Conservation (phyloP, 2,888 invertebrate species). For the Drosophila formosana region DNA sequence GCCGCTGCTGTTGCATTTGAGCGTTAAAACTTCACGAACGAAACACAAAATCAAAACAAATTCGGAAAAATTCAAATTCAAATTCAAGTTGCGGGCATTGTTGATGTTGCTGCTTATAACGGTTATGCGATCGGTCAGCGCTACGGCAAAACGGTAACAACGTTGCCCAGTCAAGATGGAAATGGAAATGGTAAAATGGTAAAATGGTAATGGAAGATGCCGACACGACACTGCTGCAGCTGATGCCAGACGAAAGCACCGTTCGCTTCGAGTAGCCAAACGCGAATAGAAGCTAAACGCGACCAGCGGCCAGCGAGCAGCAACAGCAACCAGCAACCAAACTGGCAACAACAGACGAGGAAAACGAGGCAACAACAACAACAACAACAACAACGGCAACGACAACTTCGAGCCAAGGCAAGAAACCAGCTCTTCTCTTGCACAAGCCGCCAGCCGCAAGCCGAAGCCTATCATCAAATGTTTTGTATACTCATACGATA, state of each 20-base stretch:
- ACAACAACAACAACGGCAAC: conserved; percentile 14
- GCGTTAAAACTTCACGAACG: conserved; percentile 43
- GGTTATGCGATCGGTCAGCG: conserved; percentile 40
- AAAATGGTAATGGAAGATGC: conserved; percentile 16
- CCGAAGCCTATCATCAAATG: conserved; percentile 45
- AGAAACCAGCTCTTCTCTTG: conserved; percentile 42
- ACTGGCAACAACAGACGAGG: conserved; percentile 14
- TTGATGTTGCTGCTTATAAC: conserved; percentile 53
- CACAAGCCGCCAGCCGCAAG: conserved; percentile 27
- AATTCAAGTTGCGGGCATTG: conserved; percentile 28
- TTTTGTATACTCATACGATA: conserved; percentile 53
- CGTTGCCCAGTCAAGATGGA: conserved; percentile 26
- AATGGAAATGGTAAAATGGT: conserved; percentile 14
- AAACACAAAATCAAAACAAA: conserved; percentile 38
- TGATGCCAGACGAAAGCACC: conserved; percentile 74
- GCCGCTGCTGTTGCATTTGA: conserved; percentile 36
- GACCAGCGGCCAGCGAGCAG: conserved; percentile 47
- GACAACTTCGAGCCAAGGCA: conserved; percentile 9
- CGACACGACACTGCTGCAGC: conserved; percentile 28
- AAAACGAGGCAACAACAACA: conserved; percentile 11
- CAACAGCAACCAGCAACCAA: conserved; percentile 20
- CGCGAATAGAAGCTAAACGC: conserved; percentile 82
- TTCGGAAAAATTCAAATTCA: conserved; percentile 54
- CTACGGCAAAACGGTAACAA: conserved; percentile 66
- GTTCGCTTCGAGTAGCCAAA: conserved; percentile 84